These are phyloP conservation scores for Megastigmus dorsalis DNA, from an alignment of 2,888 invertebrate genomes.

Conservation along the genomic window DNA sequence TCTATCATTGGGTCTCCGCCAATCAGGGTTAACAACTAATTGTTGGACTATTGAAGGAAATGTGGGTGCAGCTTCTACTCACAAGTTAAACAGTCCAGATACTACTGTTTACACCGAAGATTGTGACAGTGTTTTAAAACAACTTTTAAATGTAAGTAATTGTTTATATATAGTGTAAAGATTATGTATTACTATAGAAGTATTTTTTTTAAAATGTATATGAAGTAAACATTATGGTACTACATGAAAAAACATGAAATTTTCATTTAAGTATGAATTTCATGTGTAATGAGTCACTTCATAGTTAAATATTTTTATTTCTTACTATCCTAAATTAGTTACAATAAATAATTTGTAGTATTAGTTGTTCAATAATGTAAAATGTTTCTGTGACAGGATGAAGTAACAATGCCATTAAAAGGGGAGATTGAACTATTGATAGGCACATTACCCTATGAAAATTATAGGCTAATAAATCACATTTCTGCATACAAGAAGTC, in stretches of 20 bases:
- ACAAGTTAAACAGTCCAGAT: conserved; percentile 83
- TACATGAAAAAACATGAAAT: no score
- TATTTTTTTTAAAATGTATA: no score
- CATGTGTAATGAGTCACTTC: no score
- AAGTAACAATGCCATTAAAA: conserved; percentile 79
- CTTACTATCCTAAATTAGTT: no score
- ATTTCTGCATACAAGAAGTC: conserved; percentile 90
- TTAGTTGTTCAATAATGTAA: no score
- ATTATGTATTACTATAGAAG: no score
- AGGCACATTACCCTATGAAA: conserved; percentile 93
- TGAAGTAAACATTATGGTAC: no score
- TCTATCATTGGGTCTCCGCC: conserved; percentile 83
- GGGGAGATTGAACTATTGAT: conserved; percentile 88
- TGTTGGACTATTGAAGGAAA: conserved; percentile 89
- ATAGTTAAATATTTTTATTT: no score
- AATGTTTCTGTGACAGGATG: conserved; percentile 72
- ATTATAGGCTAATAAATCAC: conserved; percentile 92
- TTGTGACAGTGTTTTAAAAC: conserved; percentile 82
- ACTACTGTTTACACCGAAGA: conserved; percentile 86
- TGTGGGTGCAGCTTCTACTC: conserved; percentile 86
- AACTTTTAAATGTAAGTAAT: conserved; percentile 79
- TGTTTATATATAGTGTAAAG: no score
- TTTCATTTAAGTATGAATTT: no score
- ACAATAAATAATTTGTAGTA: no score
- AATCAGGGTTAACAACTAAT: conserved; percentile 81